Percentiles rank a stretch among this genome's conserved stretches.
These are phyloP conservation scores for Glareola pratincola DNA, from an alignment of 2,113 vertebrate genomes.

Conservation along the genomic window DNA sequence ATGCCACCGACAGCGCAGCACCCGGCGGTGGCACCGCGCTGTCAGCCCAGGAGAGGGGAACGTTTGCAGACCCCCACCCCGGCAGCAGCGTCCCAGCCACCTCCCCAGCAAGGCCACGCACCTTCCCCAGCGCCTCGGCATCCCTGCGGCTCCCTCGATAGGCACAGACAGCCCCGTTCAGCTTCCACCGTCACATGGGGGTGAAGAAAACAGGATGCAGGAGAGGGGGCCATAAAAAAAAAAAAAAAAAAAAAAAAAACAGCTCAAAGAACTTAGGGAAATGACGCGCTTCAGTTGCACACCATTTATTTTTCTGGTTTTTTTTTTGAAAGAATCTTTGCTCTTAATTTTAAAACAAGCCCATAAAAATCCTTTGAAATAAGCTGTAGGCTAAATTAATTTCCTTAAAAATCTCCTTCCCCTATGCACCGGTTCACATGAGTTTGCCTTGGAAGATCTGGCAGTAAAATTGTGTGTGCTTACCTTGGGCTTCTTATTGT, in stretches of 20 bases:
- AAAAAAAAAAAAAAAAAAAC: neutral
- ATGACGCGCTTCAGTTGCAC: neutral
- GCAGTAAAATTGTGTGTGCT: neutral
- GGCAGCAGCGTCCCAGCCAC: neutral
- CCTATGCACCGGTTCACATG: neutral
- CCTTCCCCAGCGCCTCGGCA: neutral
- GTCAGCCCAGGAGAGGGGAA: neutral
- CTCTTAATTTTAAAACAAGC: neutral
- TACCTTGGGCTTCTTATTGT: neutral
- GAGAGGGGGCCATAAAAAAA: neutral
- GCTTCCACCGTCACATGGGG: neutral
- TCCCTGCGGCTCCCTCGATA: neutral
- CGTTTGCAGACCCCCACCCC: neutral
- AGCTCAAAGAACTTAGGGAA: neutral
- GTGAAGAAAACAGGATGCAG: neutral
- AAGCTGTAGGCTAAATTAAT: neutral
- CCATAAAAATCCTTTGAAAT: neutral
- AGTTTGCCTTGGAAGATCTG: neutral
- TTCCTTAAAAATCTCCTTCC: neutral
- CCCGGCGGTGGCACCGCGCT: neutral
- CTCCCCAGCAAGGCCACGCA: neutral
- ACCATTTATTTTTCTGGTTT: neutral
- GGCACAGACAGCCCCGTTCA: neutral
- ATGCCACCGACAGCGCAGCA: rapidly evolving
- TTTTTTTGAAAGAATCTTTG: neutral